Percentiles rank a stretch among this genome's conserved stretches.
phyloP scores from a whole-genome alignment of 1,140 invertebrate genomes.

The Pissodes strobi region DNA sequence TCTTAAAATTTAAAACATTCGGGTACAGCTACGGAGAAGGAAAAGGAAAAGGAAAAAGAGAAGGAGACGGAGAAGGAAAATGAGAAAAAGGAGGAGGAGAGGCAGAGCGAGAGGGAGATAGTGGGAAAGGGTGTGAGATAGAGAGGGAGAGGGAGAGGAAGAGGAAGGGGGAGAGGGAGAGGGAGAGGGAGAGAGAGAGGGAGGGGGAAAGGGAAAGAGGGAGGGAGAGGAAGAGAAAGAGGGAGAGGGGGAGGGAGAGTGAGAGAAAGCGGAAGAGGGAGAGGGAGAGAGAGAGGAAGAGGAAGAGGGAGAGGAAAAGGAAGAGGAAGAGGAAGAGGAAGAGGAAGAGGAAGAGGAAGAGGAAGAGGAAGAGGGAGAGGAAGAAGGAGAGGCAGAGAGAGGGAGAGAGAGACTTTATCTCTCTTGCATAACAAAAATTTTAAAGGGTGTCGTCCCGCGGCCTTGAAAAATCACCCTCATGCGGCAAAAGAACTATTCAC shows the following conservation, averaged over 20 bases:
- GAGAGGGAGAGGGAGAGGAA: not conserved
- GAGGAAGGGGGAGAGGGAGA: not conserved
- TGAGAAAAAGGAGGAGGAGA: not conserved
- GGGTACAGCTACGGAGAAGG: not conserved
- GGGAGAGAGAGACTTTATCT: not conserved
- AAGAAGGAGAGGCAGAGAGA: not conserved
- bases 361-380: not conserved
- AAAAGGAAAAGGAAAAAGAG: no score
- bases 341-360: not conserved
- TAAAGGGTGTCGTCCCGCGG: no score
- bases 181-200: not conserved
- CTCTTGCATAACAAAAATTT: conserved; percentile 3
- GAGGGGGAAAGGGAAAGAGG: not conserved
- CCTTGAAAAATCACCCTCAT: no score
- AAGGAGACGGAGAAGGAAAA: not conserved
- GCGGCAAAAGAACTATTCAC: not conserved
- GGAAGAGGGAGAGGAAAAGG: not conserved
- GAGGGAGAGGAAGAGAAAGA: not conserved
- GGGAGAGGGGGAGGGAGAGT: not conserved
- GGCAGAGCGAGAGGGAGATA: not conserved
- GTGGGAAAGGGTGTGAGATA: not conserved
- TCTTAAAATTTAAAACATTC: not conserved
- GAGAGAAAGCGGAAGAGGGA: not conserved
- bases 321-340: conserved; percentile 1
- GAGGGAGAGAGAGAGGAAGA: not conserved